A percentile compares a stretch with the other conserved stretches of the same genome.
Conservation (phyloP, 1,140 invertebrate species). For the Stegodyphus mimosarum region DNA sequence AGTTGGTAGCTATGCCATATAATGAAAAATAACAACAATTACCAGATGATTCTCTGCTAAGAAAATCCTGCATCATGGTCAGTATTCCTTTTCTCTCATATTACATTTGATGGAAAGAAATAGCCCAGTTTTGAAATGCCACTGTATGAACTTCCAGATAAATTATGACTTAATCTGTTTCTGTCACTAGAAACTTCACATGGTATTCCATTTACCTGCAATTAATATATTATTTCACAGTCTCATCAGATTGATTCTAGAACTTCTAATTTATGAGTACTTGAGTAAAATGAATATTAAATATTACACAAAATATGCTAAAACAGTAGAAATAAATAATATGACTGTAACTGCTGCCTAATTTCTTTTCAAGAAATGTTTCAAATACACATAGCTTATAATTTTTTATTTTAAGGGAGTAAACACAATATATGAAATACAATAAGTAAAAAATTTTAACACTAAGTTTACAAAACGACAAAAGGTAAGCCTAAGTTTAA, state of each 20-base stretch:
- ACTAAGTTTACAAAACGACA: too few relatives aligned
- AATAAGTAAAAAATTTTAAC: too few relatives aligned
- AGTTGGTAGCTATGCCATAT: too few relatives aligned
- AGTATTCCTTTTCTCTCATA: constrained; percentile 53
- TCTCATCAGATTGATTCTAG: background rate
- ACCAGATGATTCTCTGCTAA: constrained; percentile 14
- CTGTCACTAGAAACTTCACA: constrained; percentile 8
- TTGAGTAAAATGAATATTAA: too few relatives aligned
- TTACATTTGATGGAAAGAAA: constrained; percentile 46
- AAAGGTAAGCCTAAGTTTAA: too few relatives aligned
- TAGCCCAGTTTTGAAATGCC: constrained; percentile 38
- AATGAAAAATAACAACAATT: background rate
- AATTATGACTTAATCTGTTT: constrained; percentile 17
- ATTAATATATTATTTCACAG: background rate
- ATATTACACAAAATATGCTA: background rate
- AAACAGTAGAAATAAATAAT: too few relatives aligned
- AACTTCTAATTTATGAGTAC: background rate
- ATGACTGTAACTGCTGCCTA: too few relatives aligned
- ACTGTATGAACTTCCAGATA: constrained; percentile 55
- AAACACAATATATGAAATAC: too few relatives aligned
- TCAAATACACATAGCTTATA: too few relatives aligned
- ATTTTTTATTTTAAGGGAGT: too few relatives aligned
- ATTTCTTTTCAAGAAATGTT: too few relatives aligned
- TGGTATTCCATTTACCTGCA: constrained; percentile 47
- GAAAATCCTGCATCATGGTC: constrained; percentile 40